Evolutionary conservation across 2,113 vertebrate genomes (phyloP), one percentile per base, ranked within the genome.

Genomic region (Hyaena hyaena): DNA sequence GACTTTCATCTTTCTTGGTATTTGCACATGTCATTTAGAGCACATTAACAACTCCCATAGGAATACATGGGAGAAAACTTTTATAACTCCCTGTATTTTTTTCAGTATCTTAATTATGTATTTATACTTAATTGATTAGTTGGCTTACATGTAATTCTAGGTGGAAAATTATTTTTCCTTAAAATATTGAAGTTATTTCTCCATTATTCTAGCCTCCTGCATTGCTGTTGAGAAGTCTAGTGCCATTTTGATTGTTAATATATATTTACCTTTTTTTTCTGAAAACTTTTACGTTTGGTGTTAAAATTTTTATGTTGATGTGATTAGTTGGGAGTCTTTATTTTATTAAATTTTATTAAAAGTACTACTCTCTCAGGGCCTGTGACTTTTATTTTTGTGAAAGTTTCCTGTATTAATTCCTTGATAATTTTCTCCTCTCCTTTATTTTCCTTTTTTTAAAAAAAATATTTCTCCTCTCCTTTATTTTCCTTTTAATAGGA

Each of bases 91-190:
- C 28, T 53, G 5, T 24, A 33, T 48, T 77, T 93, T 33, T 33
- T 90, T 33, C 86, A 53, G 58, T 76, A 81, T 82, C 26, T 74
- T 82, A 82, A 96, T 65, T 90, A 65, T 86, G 39, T 10, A 26
- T 88, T 48, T 87, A 35, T 82, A 43, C 26, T 69, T 91, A 91
- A 74, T 76, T 90, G 23, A 85, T 95, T 90, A 58, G 2, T 86
- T 90, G 73, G 21, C 11, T 76, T 90, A 88, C 1, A 39, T 4
- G 43, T 6, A 80, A 66, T 74, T 74, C 14, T 73, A 85, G 66
- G 45, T 86, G 24, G 19, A 82, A 95, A 61, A 81, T 76, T 50
- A 87, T 69, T 82, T 68, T 79, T 10, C 28, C 33, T 87, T 82
- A 68, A 82, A 93, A 74, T 93, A 48, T n/a, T 17, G n/a, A 85